Evolutionary conservation across 1,140 invertebrate species (phyloP).

Genomic region (Tetragonula clypearis): DNA sequence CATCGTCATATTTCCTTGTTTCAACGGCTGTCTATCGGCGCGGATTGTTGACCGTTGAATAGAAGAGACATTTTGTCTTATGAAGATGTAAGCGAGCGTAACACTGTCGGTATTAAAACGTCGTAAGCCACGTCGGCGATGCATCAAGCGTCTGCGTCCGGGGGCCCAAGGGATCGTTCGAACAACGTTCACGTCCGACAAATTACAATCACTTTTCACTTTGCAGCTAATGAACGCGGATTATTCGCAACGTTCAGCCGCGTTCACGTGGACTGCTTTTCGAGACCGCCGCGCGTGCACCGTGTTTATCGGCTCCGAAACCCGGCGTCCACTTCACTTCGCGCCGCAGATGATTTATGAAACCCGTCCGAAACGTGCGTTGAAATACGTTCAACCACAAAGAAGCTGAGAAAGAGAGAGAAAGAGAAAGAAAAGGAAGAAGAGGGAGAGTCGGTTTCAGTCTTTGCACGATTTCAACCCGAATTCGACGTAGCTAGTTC

Average conservation of each 20-base stretch:
- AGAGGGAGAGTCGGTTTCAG: not conserved
- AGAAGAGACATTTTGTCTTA: constrained; percentile 48
- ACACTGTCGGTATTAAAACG: constrained; percentile 62
- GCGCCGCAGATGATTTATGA: constrained; percentile 43
- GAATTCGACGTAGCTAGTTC: constrained; percentile 34
- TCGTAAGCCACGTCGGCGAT: constrained; percentile 57
- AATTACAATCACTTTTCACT: constrained; percentile 62
- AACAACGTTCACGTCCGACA: constrained; percentile 37
- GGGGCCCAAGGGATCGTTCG: constrained; percentile 41
- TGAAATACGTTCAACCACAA: constrained; percentile 10
- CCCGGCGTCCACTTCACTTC: constrained; percentile 30
- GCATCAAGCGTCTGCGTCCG: constrained; percentile 43
- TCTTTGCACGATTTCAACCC: constrained; percentile 17
- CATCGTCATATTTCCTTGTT: constrained; percentile 26
- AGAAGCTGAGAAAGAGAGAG: not conserved
- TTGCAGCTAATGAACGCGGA: constrained; percentile 48
- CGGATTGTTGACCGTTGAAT: constrained; percentile 8
- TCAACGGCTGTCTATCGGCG: constrained; percentile 14
- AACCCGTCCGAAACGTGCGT: constrained; percentile 15
- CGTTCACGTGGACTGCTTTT: not conserved
- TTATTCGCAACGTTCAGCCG: constrained; percentile 15
- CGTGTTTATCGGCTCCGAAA: constrained; percentile 25
- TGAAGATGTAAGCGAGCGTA: constrained; percentile 62
- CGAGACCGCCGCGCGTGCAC: not conserved
- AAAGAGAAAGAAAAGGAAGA: not conserved